Base-by-base conservation (phyloP, 2,888 invertebrate species). In the Encarsia formosa region DNA sequence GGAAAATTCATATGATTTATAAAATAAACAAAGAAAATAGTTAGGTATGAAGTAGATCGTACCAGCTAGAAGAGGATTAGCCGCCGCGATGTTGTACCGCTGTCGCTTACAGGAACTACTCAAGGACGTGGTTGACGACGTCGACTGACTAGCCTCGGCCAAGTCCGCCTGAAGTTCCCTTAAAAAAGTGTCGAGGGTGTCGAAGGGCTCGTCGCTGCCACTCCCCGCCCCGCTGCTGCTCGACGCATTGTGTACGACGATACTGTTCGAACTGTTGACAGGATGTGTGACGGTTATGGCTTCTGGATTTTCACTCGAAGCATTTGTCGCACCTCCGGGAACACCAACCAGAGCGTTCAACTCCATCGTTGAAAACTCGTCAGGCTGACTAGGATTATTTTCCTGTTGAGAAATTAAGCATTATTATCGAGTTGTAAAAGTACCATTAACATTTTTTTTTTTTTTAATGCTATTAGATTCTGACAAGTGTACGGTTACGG, bases 61-160 rank as follows among this genome's bases (percentile, higher is more conserved):
- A 79, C 91, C 91, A 62, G 91, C 91, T 57, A 92, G 79, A 60
- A 92, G 75, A 15, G 92, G 92, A 75, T 92, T 92, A 40, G 89
- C 87, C 11, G 91, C 90, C 23, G 88, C 88, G 59, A 91, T 89
- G 61, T 88, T 88, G 71, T 85, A 87, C 70, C 86, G 77, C 63
- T 82, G 81, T 65, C 80, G 78, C 65, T 78, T 78, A 57, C 77
- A 79, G 75, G 68, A 50, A 77, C 74, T 48, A 76, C 72, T 54
- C 71, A 75, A 62, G 75, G 76, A 70, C 74, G 72, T 78, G 71
- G 65, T 80, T 73, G 69, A 74, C 70, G 61, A 79, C 74, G 68
- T 81, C 73, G 52, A 79, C 75, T 71, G 72, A 60, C 65, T 74
- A 52, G 71, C 68, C 52, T 69, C 74, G 22, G 65, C 71, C 54